A percentile compares a stretch with the other conserved stretches of the same genome.
Conservation (phyloP, 2,888 invertebrate genomes). For the Calephelis perditalis region DNA sequence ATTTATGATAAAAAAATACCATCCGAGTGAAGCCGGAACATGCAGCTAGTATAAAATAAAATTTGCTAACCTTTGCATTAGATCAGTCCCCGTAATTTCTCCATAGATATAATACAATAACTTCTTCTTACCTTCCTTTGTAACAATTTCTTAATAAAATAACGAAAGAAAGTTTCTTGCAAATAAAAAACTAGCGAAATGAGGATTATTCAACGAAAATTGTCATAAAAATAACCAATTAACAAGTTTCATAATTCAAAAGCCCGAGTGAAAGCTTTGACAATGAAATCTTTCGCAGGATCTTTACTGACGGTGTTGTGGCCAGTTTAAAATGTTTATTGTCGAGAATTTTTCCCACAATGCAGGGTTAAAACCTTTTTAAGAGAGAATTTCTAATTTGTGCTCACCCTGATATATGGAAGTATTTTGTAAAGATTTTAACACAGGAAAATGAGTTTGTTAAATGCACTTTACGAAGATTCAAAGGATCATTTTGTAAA, state of each 20-base stretch:
- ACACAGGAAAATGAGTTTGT: conserved; percentile 6
- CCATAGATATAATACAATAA: no score
- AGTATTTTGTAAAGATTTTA: conserved; percentile 6
- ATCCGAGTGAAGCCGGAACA: no score
- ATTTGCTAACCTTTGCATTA: no score
- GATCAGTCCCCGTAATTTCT: no score
- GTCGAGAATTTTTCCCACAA: conserved; percentile 3
- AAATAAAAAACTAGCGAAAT: no score
- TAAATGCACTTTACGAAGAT: not conserved
- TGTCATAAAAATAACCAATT: conserved; percentile 7
- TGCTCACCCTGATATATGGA: conserved; percentile 3
- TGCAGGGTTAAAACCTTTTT: conserved; percentile 6
- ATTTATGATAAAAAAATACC: no score
- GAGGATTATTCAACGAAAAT: not conserved
- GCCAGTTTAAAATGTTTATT: conserved; percentile 10
- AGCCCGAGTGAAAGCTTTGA: not conserved
- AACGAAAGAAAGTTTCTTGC: no score
- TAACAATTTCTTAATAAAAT: no score
- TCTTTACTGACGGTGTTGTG: not conserved
- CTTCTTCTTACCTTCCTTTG: no score
- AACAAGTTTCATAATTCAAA: not conserved
- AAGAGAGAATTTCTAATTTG: conserved; percentile 8
- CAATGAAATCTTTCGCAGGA: conserved; percentile 6
- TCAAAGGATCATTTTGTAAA: conserved; percentile 2
- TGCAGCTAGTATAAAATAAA: no score